Evolutionary conservation across 2,797 vertebrate genomes (phyloP), one percentile per base, ranked within the genome.

Genomic region (Sebastes nivosus): DNA sequence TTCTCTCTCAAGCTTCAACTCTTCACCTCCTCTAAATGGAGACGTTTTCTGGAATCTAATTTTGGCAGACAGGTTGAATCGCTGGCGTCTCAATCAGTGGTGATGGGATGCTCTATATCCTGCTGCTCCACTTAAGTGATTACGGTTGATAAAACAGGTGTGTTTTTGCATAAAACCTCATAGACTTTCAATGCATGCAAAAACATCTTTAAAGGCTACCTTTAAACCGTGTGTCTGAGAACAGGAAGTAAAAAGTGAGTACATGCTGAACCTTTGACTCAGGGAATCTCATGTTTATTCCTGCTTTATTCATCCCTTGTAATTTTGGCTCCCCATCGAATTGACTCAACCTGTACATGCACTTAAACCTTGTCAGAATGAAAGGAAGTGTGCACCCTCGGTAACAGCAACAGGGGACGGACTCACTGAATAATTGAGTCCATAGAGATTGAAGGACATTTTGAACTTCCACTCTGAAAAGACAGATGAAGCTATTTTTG

Each of bases 391-490:
- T n/a, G 58, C 66, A 54, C 38, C 18, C 64, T 42, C 1, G 1
- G 52, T 3, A 7, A 14, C 61, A 38, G 82, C 79, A 76, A 78
- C 67, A 42, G 36, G 65, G 72, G 70, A 75, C 6, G 16, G 42
- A 67, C 75, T 76, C 46, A 25, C 85, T 93, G 80, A 94, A 93
- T 93, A 89, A 94, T 92, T 90, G 84, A 93, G 83, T 88, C 83
- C 60, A 16, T 13, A 13, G 79, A 90, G 36, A 90, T 75, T 83
- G 83, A 89, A 85, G 79, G 80, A 88, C 80, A 72, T 80, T 60
- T 18, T 72, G 81, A 79, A 74, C 75, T 65, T 52, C 20, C 38
- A 50, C 83, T 88, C 73, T 27, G 59, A 67, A 76, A 79, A 90
- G 34, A 88, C 25, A 30, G 76, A 82, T 55, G 34, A 75, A 83